These are phyloP conservation scores for Dendrocincla tyrannina DNA, from an alignment of 2,797 vertebrate genomes.

Conservation along the genomic window DNA sequence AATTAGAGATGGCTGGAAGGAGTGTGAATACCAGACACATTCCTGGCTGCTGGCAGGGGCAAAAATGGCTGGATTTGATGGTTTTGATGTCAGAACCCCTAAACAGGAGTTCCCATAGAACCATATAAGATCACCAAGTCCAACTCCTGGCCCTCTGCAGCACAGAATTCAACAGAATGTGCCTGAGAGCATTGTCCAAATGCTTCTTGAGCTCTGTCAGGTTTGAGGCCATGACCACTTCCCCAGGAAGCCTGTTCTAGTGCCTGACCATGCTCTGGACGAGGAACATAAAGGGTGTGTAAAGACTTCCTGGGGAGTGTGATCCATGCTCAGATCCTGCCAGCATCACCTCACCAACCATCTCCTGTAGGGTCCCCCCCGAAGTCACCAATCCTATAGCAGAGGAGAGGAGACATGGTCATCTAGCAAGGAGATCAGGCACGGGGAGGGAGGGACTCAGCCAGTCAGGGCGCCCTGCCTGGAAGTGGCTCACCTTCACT, in stretches of 20 bases:
- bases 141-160: not conserved
- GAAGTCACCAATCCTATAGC: not conserved
- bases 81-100: not conserved
- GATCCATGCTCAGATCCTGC: not conserved
- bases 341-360: not conserved
- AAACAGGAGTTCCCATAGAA: not conserved
- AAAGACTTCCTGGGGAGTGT: not conserved
- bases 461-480: not conserved
- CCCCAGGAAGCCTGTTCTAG: not conserved
- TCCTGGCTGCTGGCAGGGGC: not conserved
- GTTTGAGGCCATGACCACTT: rapidly evolving
- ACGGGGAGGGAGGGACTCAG: not conserved
- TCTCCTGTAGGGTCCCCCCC: not conserved
- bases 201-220: not conserved
- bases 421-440: not conserved
- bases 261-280: not conserved
- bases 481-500: not conserved
- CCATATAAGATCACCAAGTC: rapidly evolving
- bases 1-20: not conserved
- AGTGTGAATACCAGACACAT: not conserved
- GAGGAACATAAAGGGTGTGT: not conserved
- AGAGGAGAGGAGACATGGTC: not conserved
- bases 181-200: rapidly evolving
- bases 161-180: not conserved
- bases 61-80: not conserved